phyloP scores from a whole-genome alignment of 2,113 vertebrate species.

The Tetrao urogallus region DNA sequence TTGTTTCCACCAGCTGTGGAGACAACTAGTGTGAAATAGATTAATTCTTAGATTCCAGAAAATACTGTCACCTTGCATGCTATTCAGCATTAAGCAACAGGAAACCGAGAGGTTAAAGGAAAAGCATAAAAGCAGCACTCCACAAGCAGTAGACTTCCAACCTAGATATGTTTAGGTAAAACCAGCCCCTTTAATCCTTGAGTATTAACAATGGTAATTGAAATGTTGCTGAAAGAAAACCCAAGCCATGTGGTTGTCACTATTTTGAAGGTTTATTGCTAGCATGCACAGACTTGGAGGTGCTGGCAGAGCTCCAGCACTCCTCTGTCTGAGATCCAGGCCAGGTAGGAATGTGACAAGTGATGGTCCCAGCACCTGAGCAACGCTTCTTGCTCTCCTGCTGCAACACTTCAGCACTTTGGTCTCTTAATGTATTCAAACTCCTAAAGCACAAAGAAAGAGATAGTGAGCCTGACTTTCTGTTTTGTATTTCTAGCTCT shows the following conservation, averaged over 20 bases:
- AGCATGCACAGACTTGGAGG: not conserved
- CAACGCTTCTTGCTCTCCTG: constrained; percentile 52
- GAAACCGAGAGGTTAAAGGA: not conserved
- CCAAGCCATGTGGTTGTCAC: not conserved
- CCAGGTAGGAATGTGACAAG: constrained; percentile 67
- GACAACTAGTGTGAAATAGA: not conserved
- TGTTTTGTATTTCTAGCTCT: constrained; percentile 46
- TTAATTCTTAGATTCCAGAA: not conserved
- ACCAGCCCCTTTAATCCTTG: not conserved
- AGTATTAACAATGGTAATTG: not conserved
- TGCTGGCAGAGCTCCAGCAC: not conserved
- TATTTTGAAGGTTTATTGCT: not conserved
- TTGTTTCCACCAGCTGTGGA: not conserved
- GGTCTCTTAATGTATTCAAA: constrained; percentile 35
- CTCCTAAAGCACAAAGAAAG: constrained; percentile 16
- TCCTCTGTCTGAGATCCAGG: constrained; percentile 35
- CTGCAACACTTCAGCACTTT: constrained; percentile 35
- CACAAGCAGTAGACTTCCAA: not conserved
- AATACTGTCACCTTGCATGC: not conserved
- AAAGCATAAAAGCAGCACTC: not conserved
- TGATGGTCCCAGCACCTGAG: not conserved
- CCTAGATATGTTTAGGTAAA: not conserved
- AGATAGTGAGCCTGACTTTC: constrained; percentile 50
- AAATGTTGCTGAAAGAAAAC: not conserved
- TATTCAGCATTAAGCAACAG: not conserved